Percentiles rank a stretch among this genome's conserved stretches.
phyloP scores from a whole-genome alignment of 1,140 invertebrate genomes.

The Gonioctena quinquepunctata region DNA sequence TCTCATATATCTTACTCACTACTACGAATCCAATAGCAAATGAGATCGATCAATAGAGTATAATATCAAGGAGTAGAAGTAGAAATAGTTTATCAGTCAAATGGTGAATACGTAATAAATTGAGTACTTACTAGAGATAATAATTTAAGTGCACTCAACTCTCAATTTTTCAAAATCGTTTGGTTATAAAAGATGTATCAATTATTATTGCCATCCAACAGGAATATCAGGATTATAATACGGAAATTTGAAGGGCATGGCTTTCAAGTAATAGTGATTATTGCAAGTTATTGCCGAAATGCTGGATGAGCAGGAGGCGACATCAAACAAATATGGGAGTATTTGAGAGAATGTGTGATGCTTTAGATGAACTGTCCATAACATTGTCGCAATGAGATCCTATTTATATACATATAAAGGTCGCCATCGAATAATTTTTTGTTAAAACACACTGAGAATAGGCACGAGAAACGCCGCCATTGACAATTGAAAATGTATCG shows the following conservation, averaged over 20 bases:
- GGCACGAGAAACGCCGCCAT: constrained; percentile 44
- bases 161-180: constrained; percentile 33
- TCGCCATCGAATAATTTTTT: too few species aligned
- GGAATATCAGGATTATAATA: constrained; percentile 35
- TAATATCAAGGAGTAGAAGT: constrained; percentile 33
- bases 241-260: background rate
- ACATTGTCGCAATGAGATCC: constrained; percentile 37
- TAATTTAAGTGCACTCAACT: constrained; percentile 40
- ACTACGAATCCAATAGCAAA: constrained; percentile 24
- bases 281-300: constrained; percentile 57
- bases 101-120: constrained; percentile 17
- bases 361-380: too few species aligned
- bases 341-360: constrained; percentile 5
- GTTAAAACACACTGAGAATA: constrained; percentile 31
- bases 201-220: constrained; percentile 43
- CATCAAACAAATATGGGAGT: constrained; percentile 11
- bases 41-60: constrained; percentile 38
- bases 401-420: constrained; percentile 21
- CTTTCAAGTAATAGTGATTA: constrained; percentile 53
- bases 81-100: constrained; percentile 10
- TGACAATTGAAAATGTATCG: constrained; percentile 42
- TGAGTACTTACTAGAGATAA: constrained; percentile 12
- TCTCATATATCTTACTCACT: too few species aligned
- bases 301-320: constrained; percentile 44
- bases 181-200: constrained; percentile 1